A percentile compares a stretch with the other conserved stretches of the same genome.
phyloP scores from a whole-genome alignment of 1,140 invertebrate species.

The Colletes latitarsis region DNA sequence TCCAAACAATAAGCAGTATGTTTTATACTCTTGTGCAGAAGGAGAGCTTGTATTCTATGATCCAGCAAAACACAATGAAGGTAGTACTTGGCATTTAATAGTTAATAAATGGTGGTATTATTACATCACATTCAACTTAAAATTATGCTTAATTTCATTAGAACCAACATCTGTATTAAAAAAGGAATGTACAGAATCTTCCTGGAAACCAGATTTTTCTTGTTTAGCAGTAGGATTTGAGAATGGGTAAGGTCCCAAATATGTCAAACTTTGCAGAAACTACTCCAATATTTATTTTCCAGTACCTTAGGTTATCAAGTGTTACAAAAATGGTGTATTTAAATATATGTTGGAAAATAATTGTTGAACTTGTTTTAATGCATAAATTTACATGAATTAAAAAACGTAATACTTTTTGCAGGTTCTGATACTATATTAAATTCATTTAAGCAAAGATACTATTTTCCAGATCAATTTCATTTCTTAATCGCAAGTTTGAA shows the following conservation, averaged over 20 bases:
- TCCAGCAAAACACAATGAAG: constrained; percentile 74
- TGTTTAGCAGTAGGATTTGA: constrained; percentile 84
- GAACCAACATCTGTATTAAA: constrained; percentile 66
- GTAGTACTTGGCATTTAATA: constrained; percentile 66
- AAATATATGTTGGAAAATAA: no score
- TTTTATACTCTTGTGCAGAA: constrained; percentile 81
- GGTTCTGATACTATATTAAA: no score
- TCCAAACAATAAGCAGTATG: constrained; percentile 62
- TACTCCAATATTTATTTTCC: no score
- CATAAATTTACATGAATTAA: no score
- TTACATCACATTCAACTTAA: constrained; percentile 15
- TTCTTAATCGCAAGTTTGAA: constrained; percentile 68
- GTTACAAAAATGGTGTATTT: no score
- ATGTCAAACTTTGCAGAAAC: neutral
- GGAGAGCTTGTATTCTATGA: constrained; percentile 81
- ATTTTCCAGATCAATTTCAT: constrained; percentile 69
- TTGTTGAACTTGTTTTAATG: no score
- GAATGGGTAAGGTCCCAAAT: constrained; percentile 79
- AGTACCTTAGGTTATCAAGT: no score
- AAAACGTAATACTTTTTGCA: no score
- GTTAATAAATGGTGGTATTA: neutral
- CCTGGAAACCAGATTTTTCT: constrained; percentile 84
- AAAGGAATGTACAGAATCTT: constrained; percentile 81
- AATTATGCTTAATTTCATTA: constrained; percentile 47
- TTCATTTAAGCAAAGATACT: constrained; percentile 7